Conservation (phyloP, 2,113 vertebrate species). For the Harpagus bidentatus region DNA sequence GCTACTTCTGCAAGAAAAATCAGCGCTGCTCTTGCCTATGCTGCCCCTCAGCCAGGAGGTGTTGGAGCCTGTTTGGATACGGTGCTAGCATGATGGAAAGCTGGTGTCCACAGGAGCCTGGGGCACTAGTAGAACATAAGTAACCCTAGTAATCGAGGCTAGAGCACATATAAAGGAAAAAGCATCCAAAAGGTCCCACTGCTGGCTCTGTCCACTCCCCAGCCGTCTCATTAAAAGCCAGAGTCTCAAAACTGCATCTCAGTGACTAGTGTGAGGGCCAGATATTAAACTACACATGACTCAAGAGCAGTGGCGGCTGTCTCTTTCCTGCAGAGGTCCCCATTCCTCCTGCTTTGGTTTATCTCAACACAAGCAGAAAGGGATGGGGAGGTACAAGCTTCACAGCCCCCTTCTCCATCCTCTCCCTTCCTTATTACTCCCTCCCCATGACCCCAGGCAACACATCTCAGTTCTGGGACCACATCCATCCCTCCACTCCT, state of each 20-base stretch:
- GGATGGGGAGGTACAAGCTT: background rate
- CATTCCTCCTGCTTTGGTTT: background rate
- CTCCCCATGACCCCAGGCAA: background rate
- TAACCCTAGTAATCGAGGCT: background rate
- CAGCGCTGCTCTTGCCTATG: accelerated
- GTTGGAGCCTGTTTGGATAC: background rate
- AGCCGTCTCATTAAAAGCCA: background rate
- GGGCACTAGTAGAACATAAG: background rate
- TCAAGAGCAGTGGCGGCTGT: background rate
- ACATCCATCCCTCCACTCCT: background rate
- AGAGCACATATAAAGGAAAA: background rate
- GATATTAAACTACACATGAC: accelerated
- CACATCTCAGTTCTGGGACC: no score
- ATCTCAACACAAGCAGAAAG: background rate
- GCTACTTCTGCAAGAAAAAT: background rate
- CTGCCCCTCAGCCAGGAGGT: background rate
- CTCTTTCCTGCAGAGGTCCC: background rate
- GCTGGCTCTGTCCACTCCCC: background rate
- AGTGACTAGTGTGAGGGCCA: background rate
- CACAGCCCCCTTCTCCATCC: background rate
- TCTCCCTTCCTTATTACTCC: background rate
- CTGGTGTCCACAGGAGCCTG: background rate
- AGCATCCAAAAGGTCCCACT: background rate
- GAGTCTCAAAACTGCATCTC: background rate
- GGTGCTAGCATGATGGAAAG: accelerated